phyloP scores from a whole-genome alignment of 2,113 vertebrate genomes.

The Cyanocitta stelleri region DNA sequence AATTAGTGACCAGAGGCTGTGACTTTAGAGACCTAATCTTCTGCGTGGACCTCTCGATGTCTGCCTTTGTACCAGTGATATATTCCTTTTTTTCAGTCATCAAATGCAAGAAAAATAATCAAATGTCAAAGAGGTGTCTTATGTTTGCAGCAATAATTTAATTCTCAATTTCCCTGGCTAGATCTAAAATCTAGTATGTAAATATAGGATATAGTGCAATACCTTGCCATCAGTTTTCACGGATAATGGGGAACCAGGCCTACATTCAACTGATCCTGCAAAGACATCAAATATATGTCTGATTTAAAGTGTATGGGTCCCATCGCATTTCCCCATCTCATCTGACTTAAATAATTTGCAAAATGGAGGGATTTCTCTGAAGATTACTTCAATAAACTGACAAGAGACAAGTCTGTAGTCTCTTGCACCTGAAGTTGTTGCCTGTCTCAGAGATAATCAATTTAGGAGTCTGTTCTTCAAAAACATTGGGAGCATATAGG shows the following conservation, averaged over 20 bases:
- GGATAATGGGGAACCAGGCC: background rate
- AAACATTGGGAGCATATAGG: background rate
- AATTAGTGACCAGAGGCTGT: background rate
- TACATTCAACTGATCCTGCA: background rate
- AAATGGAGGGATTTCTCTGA: background rate
- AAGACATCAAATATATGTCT: background rate
- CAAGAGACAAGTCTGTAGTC: background rate
- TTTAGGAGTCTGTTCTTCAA: background rate
- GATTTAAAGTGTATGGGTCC: background rate
- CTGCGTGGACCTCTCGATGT: background rate
- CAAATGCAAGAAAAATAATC: background rate
- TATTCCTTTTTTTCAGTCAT: background rate
- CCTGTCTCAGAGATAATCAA: background rate
- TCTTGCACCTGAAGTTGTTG: background rate
- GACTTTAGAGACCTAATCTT: background rate
- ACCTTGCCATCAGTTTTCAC: background rate
- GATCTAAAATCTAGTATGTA: background rate
- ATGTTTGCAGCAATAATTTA: background rate
- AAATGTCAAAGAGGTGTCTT: background rate
- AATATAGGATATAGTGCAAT: background rate
- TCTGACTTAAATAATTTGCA: background rate
- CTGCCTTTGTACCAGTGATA: background rate
- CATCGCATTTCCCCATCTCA: accelerated
- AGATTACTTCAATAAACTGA: background rate
- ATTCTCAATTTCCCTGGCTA: background rate